Conservation (phyloP, 2,797 vertebrate species). For the Heterohyrax brucei region DNA sequence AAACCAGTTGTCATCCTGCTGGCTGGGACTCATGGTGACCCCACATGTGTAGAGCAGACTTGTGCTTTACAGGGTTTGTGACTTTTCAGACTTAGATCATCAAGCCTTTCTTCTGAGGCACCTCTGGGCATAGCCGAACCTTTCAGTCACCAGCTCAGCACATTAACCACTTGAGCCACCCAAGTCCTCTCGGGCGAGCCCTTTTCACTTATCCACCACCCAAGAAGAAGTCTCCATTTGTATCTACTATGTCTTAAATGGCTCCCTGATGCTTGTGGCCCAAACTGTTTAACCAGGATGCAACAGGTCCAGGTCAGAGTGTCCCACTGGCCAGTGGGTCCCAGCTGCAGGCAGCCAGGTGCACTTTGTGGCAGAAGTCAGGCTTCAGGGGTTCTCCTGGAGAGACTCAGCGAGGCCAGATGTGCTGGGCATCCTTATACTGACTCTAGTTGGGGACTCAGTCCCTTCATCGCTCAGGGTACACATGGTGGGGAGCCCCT, state of each 20-base stretch:
- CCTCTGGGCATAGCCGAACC: neutral
- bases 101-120: neutral
- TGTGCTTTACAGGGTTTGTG: no score
- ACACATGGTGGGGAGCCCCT: neutral
- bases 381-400: neutral
- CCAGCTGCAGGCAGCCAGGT: rapidly evolving
- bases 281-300: neutral
- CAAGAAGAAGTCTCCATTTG: neutral
- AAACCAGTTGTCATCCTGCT: no score
- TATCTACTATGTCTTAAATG: no score
- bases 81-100: neutral
- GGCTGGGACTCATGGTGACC: no score
- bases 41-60: no score
- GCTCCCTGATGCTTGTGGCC: neutral
- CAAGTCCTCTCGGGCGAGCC: neutral
- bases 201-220: neutral
- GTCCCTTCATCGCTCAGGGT: neutral
- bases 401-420: neutral
- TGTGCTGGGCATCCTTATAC: neutral
- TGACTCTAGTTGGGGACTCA: neutral
- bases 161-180: neutral
- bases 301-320: neutral
- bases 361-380: neutral
- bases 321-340: neutral
- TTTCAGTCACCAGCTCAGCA: neutral